Evolutionary conservation across 2,888 invertebrate species (phyloP), one percentile per base, ranked within the genome.

Genomic region (Euzophera pinguis): DNA sequence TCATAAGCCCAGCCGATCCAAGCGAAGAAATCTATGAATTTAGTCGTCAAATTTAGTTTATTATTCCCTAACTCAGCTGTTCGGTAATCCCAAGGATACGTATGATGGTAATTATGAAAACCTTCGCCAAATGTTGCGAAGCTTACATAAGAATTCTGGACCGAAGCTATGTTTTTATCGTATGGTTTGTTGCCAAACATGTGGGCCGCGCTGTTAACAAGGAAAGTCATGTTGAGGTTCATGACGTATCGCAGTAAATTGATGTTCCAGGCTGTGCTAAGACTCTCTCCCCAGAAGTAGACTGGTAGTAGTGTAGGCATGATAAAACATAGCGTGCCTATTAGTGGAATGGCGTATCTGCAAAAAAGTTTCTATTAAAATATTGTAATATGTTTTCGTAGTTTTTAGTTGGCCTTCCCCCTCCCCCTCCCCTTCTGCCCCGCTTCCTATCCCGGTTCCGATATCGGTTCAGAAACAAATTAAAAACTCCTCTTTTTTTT

Each of bases 161-260:
- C 55, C 0, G 81, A 65, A 10, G 57, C 47, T 1, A 80, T 73
- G 32, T 53, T 59, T 57, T 68, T 74, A 50, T 93, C 86, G 55
- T 90, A 90, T 4, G 90, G 87, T 45, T 77, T 83, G 53, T 73
- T 74, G 0, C 90, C 90, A 72, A 79, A 84, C 16, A 81, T 63
- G 68, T 94, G 94, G 6, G 93, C 93, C 8, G 91, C 91, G 62
- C 92, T 92, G 80, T 94, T 94, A n/a, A 94, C 92, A 13, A 91
- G 75, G 92, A 93, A 94, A 9, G 69, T 67, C 1, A 86, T 81
- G 73, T 93, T 91, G 35, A 93, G 83, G 3, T 85, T 86, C 52
- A 89, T 70, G 17, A 86, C 79, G 70, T 92, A 93, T 22, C 93
- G 84, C 47, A 92, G 67, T 42, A 90, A 81, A n/a, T 65, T 69